Conservation (phyloP, 2,888 invertebrate species). For the Nymphalis c-album region DNA sequence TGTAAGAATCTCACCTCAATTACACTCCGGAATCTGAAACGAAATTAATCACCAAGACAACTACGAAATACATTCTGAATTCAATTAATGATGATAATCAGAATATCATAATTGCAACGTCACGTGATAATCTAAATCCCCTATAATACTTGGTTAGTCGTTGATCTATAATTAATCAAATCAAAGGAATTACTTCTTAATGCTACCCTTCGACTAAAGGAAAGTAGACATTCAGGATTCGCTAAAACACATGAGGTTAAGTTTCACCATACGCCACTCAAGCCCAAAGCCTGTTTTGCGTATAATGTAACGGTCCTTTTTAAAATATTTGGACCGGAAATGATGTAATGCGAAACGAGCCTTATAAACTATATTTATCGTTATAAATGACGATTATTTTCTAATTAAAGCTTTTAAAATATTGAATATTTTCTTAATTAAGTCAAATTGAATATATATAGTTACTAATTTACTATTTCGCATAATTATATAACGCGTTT, state of each 20-base stretch:
- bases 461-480: no score
- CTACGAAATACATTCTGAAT: neutral
- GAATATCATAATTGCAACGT: no score
- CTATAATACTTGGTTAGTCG: neutral
- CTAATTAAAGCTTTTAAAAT: neutral
- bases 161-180: neutral
- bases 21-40: neutral
- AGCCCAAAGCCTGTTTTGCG: constrained; percentile 35
- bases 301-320: constrained; percentile 8
- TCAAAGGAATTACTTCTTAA: neutral
- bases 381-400: neutral
- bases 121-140: neutral
- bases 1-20: neutral
- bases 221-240: constrained; percentile 41
- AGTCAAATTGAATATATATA: neutral
- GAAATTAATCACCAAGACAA: neutral
- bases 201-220: constrained; percentile 24
- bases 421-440: neutral
- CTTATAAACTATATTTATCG: neutral
- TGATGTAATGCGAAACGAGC: constrained; percentile 15
- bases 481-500: no score
- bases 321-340: constrained; percentile 24
- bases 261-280: constrained; percentile 37
- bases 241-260: constrained; percentile 35
- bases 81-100: neutral